These are phyloP conservation scores for Triplophysa siluroides DNA, from an alignment of 2,113 vertebrate species.

Conservation along the genomic window DNA sequence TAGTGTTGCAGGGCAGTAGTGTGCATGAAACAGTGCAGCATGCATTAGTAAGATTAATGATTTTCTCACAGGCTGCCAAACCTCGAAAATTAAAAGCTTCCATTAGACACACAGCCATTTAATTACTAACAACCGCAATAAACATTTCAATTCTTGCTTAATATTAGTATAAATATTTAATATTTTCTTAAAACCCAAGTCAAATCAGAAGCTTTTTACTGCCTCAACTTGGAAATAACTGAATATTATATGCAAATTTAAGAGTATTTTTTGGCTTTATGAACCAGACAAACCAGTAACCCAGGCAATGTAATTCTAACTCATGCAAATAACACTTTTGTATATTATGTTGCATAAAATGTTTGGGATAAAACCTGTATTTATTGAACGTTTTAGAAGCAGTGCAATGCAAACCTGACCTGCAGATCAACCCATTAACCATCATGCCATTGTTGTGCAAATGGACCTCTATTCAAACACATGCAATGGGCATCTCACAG, in stretches of 20 bases:
- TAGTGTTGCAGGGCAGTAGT: neutral
- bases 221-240: no score
- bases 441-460: neutral
- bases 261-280: no score
- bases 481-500: neutral
- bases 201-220: neutral
- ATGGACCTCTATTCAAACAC: neutral
- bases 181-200: neutral
- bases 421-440: neutral
- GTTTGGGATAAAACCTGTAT: neutral
- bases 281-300: neutral
- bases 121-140: constrained; percentile 28
- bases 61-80: neutral
- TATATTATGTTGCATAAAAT: neutral
- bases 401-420: neutral
- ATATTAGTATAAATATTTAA: neutral
- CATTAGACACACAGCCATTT: constrained; percentile 24
- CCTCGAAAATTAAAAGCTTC: constrained; percentile 14
- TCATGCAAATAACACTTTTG: neutral
- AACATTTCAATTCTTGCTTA: neutral
- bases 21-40: neutral
- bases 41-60: neutral
- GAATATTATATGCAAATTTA: neutral
- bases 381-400: neutral
- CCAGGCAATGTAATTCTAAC: neutral